These are phyloP conservation scores for Pristionchus fissidentatus DNA, from an alignment of 2,888 invertebrate genomes.

Conservation along the genomic window DNA sequence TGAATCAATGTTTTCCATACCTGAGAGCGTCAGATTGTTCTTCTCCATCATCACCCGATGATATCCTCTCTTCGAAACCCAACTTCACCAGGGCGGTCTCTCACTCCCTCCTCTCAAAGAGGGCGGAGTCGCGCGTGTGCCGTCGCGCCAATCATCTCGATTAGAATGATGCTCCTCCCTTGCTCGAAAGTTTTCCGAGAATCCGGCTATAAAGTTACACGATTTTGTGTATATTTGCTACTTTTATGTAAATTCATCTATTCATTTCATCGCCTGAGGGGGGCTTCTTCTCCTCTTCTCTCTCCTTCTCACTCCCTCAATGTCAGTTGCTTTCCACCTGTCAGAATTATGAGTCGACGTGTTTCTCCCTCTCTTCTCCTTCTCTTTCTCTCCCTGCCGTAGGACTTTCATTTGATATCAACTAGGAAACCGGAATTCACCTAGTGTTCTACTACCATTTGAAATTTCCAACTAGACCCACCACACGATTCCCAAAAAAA, in stretches of 20 bases:
- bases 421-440: too few species aligned
- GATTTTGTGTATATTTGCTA: background rate
- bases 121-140: background rate
- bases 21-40: too few species aligned
- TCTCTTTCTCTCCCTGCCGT: background rate
- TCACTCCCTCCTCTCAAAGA: conserved; percentile 3
- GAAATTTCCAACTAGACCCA: too few species aligned
- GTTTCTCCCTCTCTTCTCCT: conserved; percentile 6
- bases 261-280: background rate
- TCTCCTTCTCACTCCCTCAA: background rate
- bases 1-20: too few species aligned
- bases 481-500: too few species aligned
- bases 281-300: background rate
- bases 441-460: too few species aligned
- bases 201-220: background rate
- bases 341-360: conserved; percentile 25
- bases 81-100: too few species aligned
- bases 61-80: too few species aligned
- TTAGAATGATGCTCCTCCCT: background rate
- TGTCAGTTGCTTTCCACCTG: conserved; percentile 43
- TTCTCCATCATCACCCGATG: too few species aligned
- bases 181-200: too few species aligned
- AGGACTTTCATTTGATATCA: too few species aligned
- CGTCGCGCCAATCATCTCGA: background rate
- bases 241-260: background rate